Conservation (phyloP, 2,888 invertebrate genomes). For the Stenolophus ochropezus region DNA sequence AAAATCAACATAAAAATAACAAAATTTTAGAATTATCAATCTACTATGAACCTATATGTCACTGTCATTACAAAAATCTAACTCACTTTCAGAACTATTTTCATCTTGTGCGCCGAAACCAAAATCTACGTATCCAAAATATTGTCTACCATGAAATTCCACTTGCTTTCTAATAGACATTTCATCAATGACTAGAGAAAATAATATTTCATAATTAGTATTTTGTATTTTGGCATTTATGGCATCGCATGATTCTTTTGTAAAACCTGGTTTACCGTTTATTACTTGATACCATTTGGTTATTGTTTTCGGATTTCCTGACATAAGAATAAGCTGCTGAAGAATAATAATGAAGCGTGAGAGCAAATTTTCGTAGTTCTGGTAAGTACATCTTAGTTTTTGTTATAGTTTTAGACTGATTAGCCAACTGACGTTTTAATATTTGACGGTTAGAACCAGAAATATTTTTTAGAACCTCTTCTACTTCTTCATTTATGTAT, state of each 20-base stretch:
- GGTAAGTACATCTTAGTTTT: conserved; percentile 36
- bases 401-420: neutral
- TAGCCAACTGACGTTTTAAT: neutral
- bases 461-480: neutral
- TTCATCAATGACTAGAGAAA: conserved; percentile 65
- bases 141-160: conserved; percentile 61
- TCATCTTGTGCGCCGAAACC: conserved; percentile 56
- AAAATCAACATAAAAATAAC: too few relatives aligned
- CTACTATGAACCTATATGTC: too few relatives aligned
- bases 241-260: conserved; percentile 63
- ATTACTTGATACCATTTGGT: conserved; percentile 65
- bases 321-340: conserved; percentile 66
- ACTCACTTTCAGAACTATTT: conserved; percentile 38
- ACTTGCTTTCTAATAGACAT: conserved; percentile 65
- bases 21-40: too few relatives aligned
- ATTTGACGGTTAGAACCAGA: neutral
- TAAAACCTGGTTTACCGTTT: conserved; percentile 66
- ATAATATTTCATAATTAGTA: conserved; percentile 61
- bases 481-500: neutral
- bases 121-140: conserved; percentile 61
- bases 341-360: conserved; percentile 64
- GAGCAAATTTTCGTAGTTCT: conserved; percentile 63
- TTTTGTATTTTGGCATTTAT: conserved; percentile 61
- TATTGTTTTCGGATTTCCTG: conserved; percentile 64
- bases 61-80: too few relatives aligned